These are phyloP conservation scores for Paramisgurnus dabryanus DNA, from an alignment of 2,113 vertebrate species.

Conservation along the genomic window DNA sequence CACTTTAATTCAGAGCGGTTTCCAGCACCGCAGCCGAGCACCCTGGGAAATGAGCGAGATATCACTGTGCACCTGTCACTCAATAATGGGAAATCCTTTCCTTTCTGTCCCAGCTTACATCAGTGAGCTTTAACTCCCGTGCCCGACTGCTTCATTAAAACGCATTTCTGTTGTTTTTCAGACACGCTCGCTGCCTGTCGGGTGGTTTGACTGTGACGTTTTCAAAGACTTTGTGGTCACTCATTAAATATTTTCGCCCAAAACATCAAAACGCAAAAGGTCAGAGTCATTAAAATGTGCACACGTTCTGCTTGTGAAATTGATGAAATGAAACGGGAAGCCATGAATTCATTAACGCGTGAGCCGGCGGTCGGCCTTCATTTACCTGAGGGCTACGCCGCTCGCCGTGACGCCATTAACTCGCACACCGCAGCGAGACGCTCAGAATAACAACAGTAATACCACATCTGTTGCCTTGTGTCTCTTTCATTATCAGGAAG, in stretches of 20 bases:
- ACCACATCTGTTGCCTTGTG: neutral
- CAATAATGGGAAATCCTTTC: neutral
- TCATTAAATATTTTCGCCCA: slow-evolving; percentile 23
- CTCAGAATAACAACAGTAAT: neutral
- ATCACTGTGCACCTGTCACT: neutral
- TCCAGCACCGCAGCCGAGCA: neutral
- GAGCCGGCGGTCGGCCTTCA: neutral
- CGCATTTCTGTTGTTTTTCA: slow-evolving; percentile 1
- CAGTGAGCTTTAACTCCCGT: too few species aligned
- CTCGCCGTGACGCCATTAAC: slow-evolving; percentile 2
- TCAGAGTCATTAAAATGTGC: slow-evolving; percentile 33
- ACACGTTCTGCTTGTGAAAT: slow-evolving; percentile 10
- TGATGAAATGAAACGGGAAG: slow-evolving; percentile 7
- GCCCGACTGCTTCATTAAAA: neutral
- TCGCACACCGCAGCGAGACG: neutral
- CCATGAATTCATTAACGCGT: neutral
- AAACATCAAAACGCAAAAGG: slow-evolving; percentile 24
- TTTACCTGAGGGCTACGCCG: neutral
- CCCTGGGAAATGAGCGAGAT: slow-evolving; percentile 16
- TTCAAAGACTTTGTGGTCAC: neutral
- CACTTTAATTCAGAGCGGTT: slow-evolving; percentile 58
- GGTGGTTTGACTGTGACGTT: neutral
- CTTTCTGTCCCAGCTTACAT: neutral
- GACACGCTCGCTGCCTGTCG: neutral
- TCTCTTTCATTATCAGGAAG: too few species aligned